Percentiles rank a stretch among this genome's conserved stretches.
Conservation (phyloP, 37 sponge, comb jelly and placozoan species). For the Hormiphora californensis region DNA sequence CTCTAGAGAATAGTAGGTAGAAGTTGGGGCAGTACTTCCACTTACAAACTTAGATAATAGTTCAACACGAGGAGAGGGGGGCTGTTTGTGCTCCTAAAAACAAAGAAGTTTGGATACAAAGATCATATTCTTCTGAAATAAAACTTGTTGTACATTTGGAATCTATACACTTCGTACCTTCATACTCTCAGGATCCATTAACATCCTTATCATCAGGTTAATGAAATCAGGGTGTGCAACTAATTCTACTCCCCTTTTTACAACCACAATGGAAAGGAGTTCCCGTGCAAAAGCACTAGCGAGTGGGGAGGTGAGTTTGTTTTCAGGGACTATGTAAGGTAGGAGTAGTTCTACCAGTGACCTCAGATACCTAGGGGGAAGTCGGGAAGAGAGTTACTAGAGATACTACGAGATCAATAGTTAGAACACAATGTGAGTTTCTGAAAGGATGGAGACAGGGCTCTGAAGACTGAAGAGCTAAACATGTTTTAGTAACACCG, state of each 20-base stretch:
- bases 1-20: background rate
- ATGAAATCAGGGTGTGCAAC: background rate
- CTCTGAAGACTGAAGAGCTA: too few relatives aligned
- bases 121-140: background rate
- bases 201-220: background rate
- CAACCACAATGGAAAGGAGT: background rate
- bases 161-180: background rate
- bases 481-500: background rate
- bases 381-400: too few relatives aligned
- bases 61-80: background rate
- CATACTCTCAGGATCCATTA: conserved; percentile 7
- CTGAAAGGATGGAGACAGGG: too few relatives aligned
- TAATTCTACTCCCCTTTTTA: background rate
- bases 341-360: background rate
- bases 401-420: too few relatives aligned
- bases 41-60: background rate
- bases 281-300: background rate
- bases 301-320: background rate
- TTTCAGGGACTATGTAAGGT: background rate
- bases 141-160: background rate
- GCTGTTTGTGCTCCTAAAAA: background rate
- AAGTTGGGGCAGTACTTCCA: background rate
- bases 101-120: background rate
- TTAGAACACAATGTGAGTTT: too few relatives aligned
- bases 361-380: conserved; percentile 3